Conservation (phyloP, 2,797 vertebrate genomes). For the Hafferia zeledoni region DNA sequence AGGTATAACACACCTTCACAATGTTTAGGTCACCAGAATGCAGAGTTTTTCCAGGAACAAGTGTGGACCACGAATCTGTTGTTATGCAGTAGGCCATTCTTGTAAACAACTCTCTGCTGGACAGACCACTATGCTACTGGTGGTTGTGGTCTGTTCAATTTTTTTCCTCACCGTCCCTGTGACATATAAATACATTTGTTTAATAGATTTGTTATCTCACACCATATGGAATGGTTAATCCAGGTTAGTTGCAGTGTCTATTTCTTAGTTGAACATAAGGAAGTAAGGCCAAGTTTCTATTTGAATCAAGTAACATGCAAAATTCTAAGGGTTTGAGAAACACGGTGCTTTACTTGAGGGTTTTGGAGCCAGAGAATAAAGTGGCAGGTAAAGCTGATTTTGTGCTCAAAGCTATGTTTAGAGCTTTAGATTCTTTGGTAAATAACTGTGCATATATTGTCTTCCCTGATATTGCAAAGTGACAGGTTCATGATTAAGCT, state of each 20-base stretch:
- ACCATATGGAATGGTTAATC: background rate
- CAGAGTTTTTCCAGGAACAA: background rate
- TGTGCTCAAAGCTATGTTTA: background rate
- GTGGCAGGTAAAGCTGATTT: background rate
- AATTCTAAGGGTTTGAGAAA: background rate
- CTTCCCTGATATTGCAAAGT: background rate
- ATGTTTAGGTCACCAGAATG: background rate
- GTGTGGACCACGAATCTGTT: background rate
- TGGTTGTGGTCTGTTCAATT: background rate
- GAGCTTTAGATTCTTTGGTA: background rate
- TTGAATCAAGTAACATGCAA: background rate
- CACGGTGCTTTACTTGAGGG: rapidly evolving
- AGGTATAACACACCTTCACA: background rate
- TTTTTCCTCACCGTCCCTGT: background rate
- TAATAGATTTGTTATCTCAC: background rate
- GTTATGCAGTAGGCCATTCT: background rate
- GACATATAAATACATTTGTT: background rate
- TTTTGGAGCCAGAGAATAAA: background rate
- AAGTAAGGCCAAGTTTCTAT: background rate
- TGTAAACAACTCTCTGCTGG: background rate
- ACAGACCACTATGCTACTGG: background rate
- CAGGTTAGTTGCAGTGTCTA: background rate
- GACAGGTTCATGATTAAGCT: background rate
- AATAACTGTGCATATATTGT: background rate
- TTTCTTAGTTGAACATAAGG: background rate